Evolutionary conservation across 2,797 vertebrate species (phyloP).

Genomic region (Macropus fuliginosus): DNA sequence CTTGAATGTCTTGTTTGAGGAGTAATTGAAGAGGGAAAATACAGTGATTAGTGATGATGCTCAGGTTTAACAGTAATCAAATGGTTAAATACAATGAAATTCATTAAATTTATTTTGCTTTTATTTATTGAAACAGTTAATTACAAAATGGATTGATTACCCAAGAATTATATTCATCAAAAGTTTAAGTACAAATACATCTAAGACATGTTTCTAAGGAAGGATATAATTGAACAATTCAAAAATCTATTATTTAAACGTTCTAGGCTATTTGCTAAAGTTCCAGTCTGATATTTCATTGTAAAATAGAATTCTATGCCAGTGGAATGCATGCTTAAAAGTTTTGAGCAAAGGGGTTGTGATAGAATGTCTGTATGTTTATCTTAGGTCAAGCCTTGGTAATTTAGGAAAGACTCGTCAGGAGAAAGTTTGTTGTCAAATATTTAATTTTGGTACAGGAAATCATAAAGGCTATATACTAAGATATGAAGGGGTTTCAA

Average conservation of each 20-base stretch:
- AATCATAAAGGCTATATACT: background rate
- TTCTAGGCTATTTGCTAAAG: background rate
- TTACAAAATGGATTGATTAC: conserved; percentile 60
- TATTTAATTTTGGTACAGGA: background rate
- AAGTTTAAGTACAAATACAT: background rate
- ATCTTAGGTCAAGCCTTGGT: background rate
- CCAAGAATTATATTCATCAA: conserved; percentile 52
- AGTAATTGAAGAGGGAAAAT: background rate
- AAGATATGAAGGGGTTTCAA: background rate
- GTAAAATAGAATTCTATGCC: background rate
- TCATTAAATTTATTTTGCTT: conserved; percentile 58
- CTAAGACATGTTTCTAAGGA: background rate
- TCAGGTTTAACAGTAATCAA: conserved; percentile 54
- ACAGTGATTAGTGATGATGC: conserved; percentile 48
- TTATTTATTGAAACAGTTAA: conserved; percentile 62
- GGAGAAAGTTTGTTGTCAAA: background rate
- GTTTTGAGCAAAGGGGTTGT: background rate
- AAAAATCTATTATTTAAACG: background rate
- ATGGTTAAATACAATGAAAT: conserved; percentile 60
- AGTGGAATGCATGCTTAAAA: background rate
- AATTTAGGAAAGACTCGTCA: background rate
- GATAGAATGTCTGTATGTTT: background rate
- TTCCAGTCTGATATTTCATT: background rate
- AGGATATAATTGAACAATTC: background rate
- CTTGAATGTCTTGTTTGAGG: conserved; percentile 64